These are phyloP conservation scores for Pachycephus smyrnensis DNA, from an alignment of 2,888 invertebrate species.

Conservation along the genomic window DNA sequence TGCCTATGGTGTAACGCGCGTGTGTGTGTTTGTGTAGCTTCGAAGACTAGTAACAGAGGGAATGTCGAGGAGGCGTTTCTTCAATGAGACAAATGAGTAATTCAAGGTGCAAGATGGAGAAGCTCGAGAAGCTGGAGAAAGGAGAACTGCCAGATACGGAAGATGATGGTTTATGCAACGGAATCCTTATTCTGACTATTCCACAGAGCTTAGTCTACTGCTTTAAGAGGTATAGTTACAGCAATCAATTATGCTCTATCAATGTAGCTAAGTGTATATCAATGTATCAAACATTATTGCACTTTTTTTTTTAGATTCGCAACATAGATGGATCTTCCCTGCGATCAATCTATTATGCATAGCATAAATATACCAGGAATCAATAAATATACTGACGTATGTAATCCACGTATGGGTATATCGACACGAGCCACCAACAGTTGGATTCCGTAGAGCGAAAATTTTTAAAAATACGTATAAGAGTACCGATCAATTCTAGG, in stretches of 20 bases:
- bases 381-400: background rate
- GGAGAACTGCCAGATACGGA: no score
- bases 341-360: background rate
- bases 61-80: background rate
- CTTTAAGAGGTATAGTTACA: background rate
- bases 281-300: background rate
- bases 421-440: background rate
- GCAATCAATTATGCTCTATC: background rate
- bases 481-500: background rate
- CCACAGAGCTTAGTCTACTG: background rate
- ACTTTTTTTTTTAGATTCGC: background rate
- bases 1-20: background rate
- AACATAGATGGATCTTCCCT: background rate
- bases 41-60: background rate
- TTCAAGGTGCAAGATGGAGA: background rate
- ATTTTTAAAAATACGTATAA: background rate
- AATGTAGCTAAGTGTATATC: background rate
- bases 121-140: background rate
- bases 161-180: background rate
- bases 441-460: background rate
- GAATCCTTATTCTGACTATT: background rate
- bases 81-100: background rate
- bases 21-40: background rate
- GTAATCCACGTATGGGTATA: background rate
- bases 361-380: background rate